Conservation (phyloP, 1,140 invertebrate genomes). For the Aphelinus atriplicis region DNA sequence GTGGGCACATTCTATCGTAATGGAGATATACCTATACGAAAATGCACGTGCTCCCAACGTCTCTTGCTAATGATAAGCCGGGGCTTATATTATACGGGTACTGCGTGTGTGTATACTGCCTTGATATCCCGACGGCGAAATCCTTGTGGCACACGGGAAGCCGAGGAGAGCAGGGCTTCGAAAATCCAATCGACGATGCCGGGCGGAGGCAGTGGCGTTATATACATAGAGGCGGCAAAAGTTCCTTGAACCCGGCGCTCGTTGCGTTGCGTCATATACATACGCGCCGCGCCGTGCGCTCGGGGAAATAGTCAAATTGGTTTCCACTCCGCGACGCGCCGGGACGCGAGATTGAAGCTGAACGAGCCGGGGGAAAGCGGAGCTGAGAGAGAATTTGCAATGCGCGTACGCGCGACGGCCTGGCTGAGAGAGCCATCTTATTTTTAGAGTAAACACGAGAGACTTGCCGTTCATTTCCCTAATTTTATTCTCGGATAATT, state of each 20-base stretch:
- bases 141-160: background rate
- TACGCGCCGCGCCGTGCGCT: background rate
- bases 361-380: too few relatives aligned
- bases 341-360: background rate
- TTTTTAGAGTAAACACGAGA: constrained; percentile 9
- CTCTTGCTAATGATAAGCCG: background rate
- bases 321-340: background rate
- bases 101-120: background rate
- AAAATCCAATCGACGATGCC: background rate
- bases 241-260: constrained; percentile 3
- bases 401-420: background rate
- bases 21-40: too few relatives aligned
- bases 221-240: background rate
- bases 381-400: background rate
- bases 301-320: constrained; percentile 8
- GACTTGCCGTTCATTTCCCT: background rate
- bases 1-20: too few relatives aligned
- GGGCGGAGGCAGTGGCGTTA: too few relatives aligned
- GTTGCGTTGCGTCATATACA: background rate
- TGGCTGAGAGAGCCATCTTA: background rate
- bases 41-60: too few relatives aligned
- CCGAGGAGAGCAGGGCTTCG: background rate
- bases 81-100: background rate
- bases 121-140: too few relatives aligned
- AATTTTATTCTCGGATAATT: too few relatives aligned